Evolutionary conservation across 1,140 invertebrate species (phyloP).

Genomic region (Platorchestia sp.): DNA sequence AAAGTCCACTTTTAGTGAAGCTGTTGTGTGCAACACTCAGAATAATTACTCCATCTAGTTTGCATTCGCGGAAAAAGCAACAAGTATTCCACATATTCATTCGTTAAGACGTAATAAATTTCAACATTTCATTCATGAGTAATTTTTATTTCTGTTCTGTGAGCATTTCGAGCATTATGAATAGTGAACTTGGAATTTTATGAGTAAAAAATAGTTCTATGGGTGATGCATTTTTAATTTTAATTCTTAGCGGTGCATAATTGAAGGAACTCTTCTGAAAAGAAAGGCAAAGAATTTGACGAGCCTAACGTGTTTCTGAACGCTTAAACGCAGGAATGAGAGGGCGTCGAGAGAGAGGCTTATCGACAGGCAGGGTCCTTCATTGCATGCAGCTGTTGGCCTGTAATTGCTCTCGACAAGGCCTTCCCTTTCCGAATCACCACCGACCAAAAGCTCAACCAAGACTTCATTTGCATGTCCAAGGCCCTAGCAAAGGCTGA

Average conservation of each 20-base stretch:
- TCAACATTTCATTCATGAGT: too few relatives aligned
- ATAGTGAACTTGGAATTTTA: too few relatives aligned
- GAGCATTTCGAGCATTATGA: too few relatives aligned
- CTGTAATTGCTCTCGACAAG: constrained; percentile 43
- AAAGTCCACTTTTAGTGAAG: too few relatives aligned
- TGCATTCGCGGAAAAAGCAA: too few relatives aligned
- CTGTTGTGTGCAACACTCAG: too few relatives aligned
- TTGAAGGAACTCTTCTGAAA: not conserved
- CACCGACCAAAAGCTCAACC: constrained; percentile 36
- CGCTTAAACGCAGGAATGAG: not conserved
- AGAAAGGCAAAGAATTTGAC: not conserved
- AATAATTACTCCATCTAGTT: too few relatives aligned
- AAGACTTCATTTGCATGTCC: constrained; percentile 35
- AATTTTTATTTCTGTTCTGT: too few relatives aligned
- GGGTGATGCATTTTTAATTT: not conserved
- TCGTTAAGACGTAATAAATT: too few relatives aligned
- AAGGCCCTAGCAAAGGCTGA: constrained; percentile 27
- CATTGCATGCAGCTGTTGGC: constrained; percentile 5
- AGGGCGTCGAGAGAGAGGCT: not conserved
- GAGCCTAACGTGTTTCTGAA: not conserved
- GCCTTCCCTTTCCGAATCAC: constrained; percentile 8
- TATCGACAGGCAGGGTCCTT: not conserved
- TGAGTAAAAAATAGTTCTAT: not conserved
- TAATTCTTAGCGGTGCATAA: not conserved
- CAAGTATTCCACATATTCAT: too few relatives aligned